A percentile compares a stretch with the other conserved stretches of the same genome.
Conservation (phyloP, 2,113 vertebrate genomes). For the Anas platyrhynchos region DNA sequence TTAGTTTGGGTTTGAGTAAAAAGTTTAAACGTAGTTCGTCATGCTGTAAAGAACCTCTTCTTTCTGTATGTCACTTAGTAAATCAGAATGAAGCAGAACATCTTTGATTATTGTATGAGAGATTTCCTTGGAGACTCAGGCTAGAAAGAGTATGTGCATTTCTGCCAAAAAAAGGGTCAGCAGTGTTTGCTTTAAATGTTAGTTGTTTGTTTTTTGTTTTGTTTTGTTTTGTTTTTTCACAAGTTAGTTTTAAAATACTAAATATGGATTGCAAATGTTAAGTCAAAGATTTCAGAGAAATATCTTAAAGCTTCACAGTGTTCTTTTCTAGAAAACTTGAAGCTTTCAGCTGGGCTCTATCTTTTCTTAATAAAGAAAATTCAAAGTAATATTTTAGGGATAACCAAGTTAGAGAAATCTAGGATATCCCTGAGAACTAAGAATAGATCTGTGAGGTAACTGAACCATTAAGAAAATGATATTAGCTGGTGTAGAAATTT, state of each 20-base stretch:
- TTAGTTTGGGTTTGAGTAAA: not conserved
- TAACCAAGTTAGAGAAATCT: not conserved
- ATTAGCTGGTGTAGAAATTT: not conserved
- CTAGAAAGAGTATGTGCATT: not conserved
- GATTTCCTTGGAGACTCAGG: not conserved
- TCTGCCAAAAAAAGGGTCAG: not conserved
- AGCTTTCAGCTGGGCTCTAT: not conserved
- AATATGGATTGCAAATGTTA: not conserved
- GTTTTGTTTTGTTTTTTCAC: not conserved
- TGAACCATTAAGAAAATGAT: slow-evolving; percentile 16
- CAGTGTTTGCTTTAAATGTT: not conserved
- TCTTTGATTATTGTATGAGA: not conserved
- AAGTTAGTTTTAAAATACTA: not conserved
- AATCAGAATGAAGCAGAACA: not conserved
- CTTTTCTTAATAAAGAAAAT: not conserved
- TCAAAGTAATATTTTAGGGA: not conserved
- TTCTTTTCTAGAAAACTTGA: not conserved
- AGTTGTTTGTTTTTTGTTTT: not conserved
- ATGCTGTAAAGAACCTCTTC: not conserved
- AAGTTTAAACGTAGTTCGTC: not conserved
- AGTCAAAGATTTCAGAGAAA: not conserved
- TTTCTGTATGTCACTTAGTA: not conserved
- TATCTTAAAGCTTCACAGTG: not conserved
- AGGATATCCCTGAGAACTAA: not conserved
- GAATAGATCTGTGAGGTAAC: slow-evolving; percentile 27